Conservation (phyloP, 2,888 invertebrate species). For the Phalera bucephala region DNA sequence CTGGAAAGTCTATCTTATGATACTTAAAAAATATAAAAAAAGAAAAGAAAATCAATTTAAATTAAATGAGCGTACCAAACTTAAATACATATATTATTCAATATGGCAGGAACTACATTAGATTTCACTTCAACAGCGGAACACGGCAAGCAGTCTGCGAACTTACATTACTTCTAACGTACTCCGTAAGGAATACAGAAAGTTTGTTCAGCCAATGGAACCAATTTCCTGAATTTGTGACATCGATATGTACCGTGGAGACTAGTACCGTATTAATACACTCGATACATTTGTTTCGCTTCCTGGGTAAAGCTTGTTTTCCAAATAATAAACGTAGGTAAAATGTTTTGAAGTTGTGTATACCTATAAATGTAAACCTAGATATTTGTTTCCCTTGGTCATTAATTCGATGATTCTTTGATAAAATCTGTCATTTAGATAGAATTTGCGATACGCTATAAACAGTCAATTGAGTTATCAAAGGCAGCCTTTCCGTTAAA, state of each 20-base stretch:
- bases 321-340: too few species aligned
- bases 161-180: conserved; percentile 53
- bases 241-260: conserved; percentile 46
- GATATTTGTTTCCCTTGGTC: too few species aligned
- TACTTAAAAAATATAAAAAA: background rate
- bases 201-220: conserved; percentile 58
- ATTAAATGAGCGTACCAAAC: conserved; percentile 25
- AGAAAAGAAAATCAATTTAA: conserved; percentile 15
- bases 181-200: conserved; percentile 46
- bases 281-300: conserved; percentile 34
- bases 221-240: conserved; percentile 62
- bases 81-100: conserved; percentile 30
- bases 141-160: conserved; percentile 42
- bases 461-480: too few species aligned
- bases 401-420: too few species aligned
- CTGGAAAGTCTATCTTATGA: too few species aligned
- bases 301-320: conserved; percentile 13
- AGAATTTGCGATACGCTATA: too few species aligned
- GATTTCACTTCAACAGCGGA: conserved; percentile 30
- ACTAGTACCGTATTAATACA: conserved; percentile 50
- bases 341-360: too few species aligned
- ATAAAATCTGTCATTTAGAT: too few species aligned
- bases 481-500: too few species aligned
- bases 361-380: too few species aligned
- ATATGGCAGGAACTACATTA: conserved; percentile 23